A percentile compares a stretch with the other conserved stretches of the same genome.
These are phyloP conservation scores for Cyprinodon brontotheroides DNA, from an alignment of 2,113 vertebrate genomes.

Conservation along the genomic window DNA sequence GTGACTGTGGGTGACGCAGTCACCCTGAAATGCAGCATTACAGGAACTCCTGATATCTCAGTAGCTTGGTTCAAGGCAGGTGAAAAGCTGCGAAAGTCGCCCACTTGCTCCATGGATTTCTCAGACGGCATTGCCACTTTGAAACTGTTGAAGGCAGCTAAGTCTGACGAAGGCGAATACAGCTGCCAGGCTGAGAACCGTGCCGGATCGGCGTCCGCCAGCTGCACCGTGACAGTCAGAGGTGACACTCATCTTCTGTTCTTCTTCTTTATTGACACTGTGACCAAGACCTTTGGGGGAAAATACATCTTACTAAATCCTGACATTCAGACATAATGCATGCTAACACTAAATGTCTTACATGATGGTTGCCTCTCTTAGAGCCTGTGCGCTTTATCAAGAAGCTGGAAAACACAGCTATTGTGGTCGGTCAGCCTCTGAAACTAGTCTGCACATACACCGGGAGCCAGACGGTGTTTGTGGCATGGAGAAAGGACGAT, in stretches of 20 bases:
- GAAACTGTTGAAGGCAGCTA: background rate
- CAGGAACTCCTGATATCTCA: background rate
- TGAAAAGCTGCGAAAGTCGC: background rate
- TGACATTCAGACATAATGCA: background rate
- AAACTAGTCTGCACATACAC: conserved; percentile 51
- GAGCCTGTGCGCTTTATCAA: conserved; percentile 46
- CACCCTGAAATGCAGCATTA: background rate
- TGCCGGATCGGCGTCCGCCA: background rate
- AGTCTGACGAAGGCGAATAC: background rate
- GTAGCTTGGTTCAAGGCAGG: background rate
- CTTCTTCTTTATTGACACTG: background rate
- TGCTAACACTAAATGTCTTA: background rate
- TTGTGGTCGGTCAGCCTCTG: conserved; percentile 43
- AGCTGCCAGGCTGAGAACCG: background rate
- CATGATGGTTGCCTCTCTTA: conserved; percentile 42
- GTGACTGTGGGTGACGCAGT: background rate
- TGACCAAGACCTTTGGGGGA: background rate
- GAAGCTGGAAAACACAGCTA: conserved; percentile 81
- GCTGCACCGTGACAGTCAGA: background rate
- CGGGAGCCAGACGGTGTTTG: conserved; percentile 83
- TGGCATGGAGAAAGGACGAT: conserved; percentile 87
- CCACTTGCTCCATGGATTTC: background rate
- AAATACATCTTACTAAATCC: background rate
- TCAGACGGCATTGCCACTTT: background rate
- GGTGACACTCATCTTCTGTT: background rate